phyloP scores from a whole-genome alignment of 2,797 vertebrate genomes.

The Sebastes vulpes region DNA sequence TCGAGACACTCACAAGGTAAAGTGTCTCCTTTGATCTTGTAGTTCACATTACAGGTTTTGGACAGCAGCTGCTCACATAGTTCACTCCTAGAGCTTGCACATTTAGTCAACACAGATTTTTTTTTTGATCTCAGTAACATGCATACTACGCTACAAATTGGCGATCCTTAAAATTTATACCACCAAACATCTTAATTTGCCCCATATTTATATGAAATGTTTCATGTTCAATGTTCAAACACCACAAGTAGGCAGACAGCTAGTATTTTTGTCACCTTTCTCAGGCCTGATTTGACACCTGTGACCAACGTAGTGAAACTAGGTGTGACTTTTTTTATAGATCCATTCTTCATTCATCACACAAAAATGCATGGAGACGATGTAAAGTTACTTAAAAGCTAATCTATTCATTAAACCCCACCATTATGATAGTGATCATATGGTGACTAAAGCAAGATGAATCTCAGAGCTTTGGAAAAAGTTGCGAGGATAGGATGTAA shows the following conservation, averaged over 20 bases:
- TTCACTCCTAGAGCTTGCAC: conserved; percentile 71
- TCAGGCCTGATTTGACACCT: conserved; percentile 71
- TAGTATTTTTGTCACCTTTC: conserved; percentile 56
- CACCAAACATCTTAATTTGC: conserved; percentile 40
- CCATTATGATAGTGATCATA: conserved; percentile 99
- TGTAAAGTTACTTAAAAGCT: conserved; percentile 99
- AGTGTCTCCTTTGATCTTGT: conserved; percentile 80
- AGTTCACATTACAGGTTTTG: conserved; percentile 83
- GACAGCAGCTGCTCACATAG: conserved; percentile 83
- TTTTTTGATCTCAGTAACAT: conserved; percentile 55
- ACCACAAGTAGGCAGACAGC: conserved; percentile 48
- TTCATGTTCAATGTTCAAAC: conserved; percentile 57
- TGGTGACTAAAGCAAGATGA: conserved; percentile 99
- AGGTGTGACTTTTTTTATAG: conserved; percentile 75
- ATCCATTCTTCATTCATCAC: conserved; percentile 85
- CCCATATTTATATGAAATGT: conserved; percentile 49
- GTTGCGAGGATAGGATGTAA: conserved; percentile 99
- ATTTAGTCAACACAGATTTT: conserved; percentile 60
- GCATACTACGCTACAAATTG: conserved; percentile 55
- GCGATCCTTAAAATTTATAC: conserved; percentile 37
- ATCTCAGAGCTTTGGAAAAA: conserved; percentile 99
- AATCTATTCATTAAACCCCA: conserved; percentile 99
- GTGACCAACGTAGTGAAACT: conserved; percentile 64
- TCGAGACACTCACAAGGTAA: conserved; percentile 99
- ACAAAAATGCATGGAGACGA: conserved; percentile 98